Evolutionary conservation across 1,140 invertebrate genomes (phyloP), one percentile per base, ranked within the genome.

Genomic region (Cydia splendana): DNA sequence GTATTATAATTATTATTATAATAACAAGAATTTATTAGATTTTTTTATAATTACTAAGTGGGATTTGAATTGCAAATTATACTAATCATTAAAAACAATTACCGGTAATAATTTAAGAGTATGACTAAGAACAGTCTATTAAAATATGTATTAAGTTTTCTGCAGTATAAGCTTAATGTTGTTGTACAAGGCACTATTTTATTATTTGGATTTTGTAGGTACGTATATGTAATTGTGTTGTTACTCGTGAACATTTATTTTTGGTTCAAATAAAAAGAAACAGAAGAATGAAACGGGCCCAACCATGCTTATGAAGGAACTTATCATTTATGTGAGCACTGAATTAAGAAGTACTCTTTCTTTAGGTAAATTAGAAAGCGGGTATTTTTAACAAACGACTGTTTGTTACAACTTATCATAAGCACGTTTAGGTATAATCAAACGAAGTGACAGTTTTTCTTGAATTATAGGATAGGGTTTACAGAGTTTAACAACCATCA

Each of bases 401-500:
- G 15, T 69, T 77, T 48, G 51, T 69, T 73, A 45, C 24, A 42
- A 38, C 42, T 24, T 38, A 9, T 28, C 65, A 73, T 65, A 62
- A 76, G 78, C 75, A 45, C 65, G 77, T 78, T 79, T 81, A 79
- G 77, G 80, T 78, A 76, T 74, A 78, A 81, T 74, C 18, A 75
- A 20, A 78, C 73, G 80, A 34, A 77, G 67, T 51, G 74, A 74
- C 62, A 76, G 78, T 75, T 53, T 75, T 71, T 74, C 28, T 13
- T 76, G 76, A 28, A 48, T 79, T 78, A 78, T 38, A 81, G 79
- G 79, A 76, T 65, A 79, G 82, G 78, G 78, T 79, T 80, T 77
- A 75, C 18, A 71, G 38, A 34, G 69, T 77, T 73, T 12, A 84
- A 88, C 88, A 92, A 87, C 85, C 85, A 88, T 85, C 79, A 89